A percentile compares a stretch with the other conserved stretches of the same genome.
phyloP scores from a whole-genome alignment of 2,888 invertebrate species.

The Catonia carolina region DNA sequence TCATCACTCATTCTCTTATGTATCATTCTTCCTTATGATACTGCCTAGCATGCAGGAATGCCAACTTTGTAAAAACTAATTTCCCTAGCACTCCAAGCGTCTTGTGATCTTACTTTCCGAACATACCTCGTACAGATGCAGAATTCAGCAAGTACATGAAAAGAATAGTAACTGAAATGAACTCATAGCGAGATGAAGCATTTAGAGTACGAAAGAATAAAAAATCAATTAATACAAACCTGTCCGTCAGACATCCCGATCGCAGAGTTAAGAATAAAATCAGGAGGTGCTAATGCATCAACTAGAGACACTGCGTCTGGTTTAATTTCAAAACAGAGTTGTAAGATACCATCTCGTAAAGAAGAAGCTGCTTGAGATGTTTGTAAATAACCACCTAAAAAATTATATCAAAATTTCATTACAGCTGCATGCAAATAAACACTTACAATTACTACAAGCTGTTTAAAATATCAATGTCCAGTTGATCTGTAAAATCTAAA shows the following conservation, averaged over 20 bases:
- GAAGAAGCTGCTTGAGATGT: conserved; percentile 38
- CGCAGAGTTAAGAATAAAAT: conserved; percentile 57
- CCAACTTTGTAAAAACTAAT: too few species aligned
- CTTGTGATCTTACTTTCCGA: too few species aligned
- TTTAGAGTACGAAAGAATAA: too few species aligned
- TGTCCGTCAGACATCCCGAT: conserved; percentile 56
- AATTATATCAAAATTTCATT: conserved; percentile 10
- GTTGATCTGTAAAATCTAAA: neutral
- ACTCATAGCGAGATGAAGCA: too few species aligned
- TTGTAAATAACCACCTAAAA: conserved; percentile 36
- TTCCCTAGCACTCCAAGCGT: too few species aligned
- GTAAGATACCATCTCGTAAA: conserved; percentile 47
- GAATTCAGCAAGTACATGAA: too few species aligned
- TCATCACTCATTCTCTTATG: too few species aligned
- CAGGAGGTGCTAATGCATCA: conserved; percentile 57
- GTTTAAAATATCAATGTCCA: neutral
- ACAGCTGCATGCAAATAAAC: neutral
- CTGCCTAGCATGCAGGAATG: too few species aligned
- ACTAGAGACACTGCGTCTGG: conserved; percentile 53
- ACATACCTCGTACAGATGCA: too few species aligned
- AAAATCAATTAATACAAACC: conserved; percentile 41
- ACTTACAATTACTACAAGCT: neutral
- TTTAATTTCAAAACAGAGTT: conserved; percentile 48
- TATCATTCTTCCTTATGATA: too few species aligned
- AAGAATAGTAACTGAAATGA: too few species aligned